Evolutionary conservation across 2,797 vertebrate genomes (phyloP), one percentile per base, ranked within the genome.

Genomic region (Sebastes cheni): DNA sequence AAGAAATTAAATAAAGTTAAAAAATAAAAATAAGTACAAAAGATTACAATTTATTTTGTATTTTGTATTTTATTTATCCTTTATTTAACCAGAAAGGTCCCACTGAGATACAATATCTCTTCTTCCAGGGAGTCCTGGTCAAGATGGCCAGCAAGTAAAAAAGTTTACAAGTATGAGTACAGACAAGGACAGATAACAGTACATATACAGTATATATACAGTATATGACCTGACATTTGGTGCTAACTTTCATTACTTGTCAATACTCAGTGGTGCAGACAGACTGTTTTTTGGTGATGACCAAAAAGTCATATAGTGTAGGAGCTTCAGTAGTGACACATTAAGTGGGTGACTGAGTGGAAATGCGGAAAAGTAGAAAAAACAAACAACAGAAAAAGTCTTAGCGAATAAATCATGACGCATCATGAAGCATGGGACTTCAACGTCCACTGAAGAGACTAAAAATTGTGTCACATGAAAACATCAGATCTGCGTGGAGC

Each of bases 331-430:
- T 16, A 30, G 14, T 18, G 27, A 30, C 23, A 56, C 55, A 56
- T 52, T 52, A 20, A 56, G 55, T 27, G 42, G 42, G 42, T 46
- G 42, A 46, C 42, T 46, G 56, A 59, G 25, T 52, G 50, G 20
- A 9, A 52, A 52, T 0, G 16, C 50, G 0, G 50, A 52, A 52
- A 10, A 10, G 0, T 52, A 8, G 20, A 52, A 52, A 52, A 52
- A n/a, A 52, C 50, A 0, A 25, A 25, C 25, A 52, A 20, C 16
- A n/a, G 55, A 25, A 16, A 4, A 13, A 20, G 22, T 56, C 55
- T 25, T 8, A 56, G 22, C 1, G 1, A 58, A 58, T 58, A 27
- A 27, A 2, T 27, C 56, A 14, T 58, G 25, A 60, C 58, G 8
- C 58, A 20, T 29, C 59, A n/a, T 59, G 58, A 18, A 32, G 16